Percentiles rank a stretch among this genome's conserved stretches.
These are phyloP conservation scores for Formicarius rufipectus DNA, from an alignment of 2,113 vertebrate genomes.

Conservation along the genomic window DNA sequence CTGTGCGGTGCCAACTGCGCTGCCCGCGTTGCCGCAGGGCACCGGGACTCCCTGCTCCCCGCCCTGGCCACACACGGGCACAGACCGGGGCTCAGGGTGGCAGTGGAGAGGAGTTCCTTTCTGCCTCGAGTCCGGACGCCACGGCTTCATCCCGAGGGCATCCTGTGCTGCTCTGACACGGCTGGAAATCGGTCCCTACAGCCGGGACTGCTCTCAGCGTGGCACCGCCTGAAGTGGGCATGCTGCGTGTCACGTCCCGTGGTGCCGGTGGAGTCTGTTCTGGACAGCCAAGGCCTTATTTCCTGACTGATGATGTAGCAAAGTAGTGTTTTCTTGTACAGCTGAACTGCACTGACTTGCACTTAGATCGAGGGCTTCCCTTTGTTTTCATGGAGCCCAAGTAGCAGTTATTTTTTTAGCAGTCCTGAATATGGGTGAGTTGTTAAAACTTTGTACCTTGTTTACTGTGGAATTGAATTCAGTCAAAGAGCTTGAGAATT, in stretches of 20 bases:
- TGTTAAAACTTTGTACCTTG: neutral
- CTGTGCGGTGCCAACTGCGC: too few species aligned
- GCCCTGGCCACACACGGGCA: neutral
- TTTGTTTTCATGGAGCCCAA: neutral
- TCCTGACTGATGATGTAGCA: slow-evolving; percentile 26
- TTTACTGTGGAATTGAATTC: neutral
- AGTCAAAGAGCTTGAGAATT: neutral
- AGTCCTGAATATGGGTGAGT: neutral
- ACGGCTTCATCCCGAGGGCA: neutral
- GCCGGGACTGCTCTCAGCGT: neutral
- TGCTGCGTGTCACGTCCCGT: neutral
- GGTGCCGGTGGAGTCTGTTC: neutral
- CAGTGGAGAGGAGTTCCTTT: neutral
- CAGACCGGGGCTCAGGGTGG: neutral
- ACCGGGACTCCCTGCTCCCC: too few species aligned
- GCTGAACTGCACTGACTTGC: neutral
- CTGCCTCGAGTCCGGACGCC: slow-evolving; percentile 3
- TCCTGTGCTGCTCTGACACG: neutral
- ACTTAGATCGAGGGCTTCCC: neutral
- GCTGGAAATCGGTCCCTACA: neutral
- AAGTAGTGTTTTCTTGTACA: neutral
- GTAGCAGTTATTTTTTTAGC: neutral
- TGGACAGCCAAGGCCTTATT: neutral
- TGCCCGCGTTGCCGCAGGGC: too few species aligned
- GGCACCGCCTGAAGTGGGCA: neutral